Evolutionary conservation across 2,113 vertebrate genomes (phyloP).

Genomic region (Dryoscopus gambensis): DNA sequence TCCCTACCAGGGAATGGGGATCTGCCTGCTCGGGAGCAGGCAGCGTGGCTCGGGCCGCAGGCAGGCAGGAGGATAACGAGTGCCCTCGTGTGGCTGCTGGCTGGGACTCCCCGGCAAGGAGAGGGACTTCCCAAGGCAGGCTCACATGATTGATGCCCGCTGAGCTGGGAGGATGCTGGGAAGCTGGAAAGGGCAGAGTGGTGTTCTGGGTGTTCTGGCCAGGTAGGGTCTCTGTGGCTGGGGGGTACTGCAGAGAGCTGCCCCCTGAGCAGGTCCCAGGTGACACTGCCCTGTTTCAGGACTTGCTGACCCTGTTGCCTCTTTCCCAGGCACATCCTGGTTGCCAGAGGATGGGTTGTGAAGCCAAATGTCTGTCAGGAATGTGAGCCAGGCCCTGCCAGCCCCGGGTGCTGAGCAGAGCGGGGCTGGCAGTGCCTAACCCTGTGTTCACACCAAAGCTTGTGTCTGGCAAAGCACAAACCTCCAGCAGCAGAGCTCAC

Average conservation of each 20-base stretch:
- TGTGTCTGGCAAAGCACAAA: not conserved
- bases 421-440: not conserved
- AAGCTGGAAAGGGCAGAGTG: not conserved
- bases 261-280: not conserved
- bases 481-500: not conserved
- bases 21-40: not conserved
- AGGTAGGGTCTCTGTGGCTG: not conserved
- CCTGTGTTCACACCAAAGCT: not conserved
- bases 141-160: fast-evolving
- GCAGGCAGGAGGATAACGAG: not conserved
- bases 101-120: not conserved
- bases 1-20: not conserved
- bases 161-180: not conserved
- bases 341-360: not conserved
- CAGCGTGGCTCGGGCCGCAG: fast-evolving
- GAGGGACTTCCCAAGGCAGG: not conserved
- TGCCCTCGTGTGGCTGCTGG: conserved; percentile 44
- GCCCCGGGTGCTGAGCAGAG: fast-evolving
- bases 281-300: not conserved
- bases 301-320: not conserved
- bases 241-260: not conserved
- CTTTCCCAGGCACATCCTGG: not conserved
- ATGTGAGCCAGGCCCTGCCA: not conserved
- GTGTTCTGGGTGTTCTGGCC: not conserved
- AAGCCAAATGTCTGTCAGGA: not conserved